Evolutionary conservation across 2,888 invertebrate species (phyloP), one percentile per base, ranked within the genome.

Genomic region (Campaea margaritaria): DNA sequence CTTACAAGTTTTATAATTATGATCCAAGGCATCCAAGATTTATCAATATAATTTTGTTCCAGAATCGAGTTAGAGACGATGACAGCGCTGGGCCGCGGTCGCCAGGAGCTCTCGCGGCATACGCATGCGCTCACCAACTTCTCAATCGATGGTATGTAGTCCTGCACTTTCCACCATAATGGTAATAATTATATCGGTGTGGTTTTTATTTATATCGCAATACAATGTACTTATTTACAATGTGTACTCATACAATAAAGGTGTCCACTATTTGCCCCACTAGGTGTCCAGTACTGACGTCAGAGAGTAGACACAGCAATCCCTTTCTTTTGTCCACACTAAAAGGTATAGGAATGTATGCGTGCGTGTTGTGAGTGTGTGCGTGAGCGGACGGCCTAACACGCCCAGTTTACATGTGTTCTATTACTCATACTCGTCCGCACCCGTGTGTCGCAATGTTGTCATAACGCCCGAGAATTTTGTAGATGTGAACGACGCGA

Each of bases 61-160:
- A 93, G 95, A 79, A 96, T 96, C 84, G 96, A 96, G 79, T 93
- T 95, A 79, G 96, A 96, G 85, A 95, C 96, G 1, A 94, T 95
- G 84, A 94, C 96, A 55, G 94, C 96, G 92, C 84, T 96, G 83
- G 83, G 92, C 74, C 93, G 93, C 78, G 90, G 92, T 66, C 93
- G 93, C 70, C 92, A 84, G 64, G 91, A 91, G 68, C 74, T 87
- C 68, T 80, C 88, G 78, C 84, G 88, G 69, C 89, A 88, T 69
- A 72, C 86, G 57, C 86, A 86, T 70, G 73, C 87, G 67, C 83
- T 89, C 58, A 85, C 77, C 72, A 90, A 83, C 79, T 91, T 90
- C 85, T 86, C 91, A 43, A 88, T 92, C 56, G 92, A 92, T 73
- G 92, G 92, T 92, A 75, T 74, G 84, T 77, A 62, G 49, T 38